These are phyloP conservation scores for Adoxophyes honmai DNA, from an alignment of 1,140 invertebrate species.

Conservation along the genomic window DNA sequence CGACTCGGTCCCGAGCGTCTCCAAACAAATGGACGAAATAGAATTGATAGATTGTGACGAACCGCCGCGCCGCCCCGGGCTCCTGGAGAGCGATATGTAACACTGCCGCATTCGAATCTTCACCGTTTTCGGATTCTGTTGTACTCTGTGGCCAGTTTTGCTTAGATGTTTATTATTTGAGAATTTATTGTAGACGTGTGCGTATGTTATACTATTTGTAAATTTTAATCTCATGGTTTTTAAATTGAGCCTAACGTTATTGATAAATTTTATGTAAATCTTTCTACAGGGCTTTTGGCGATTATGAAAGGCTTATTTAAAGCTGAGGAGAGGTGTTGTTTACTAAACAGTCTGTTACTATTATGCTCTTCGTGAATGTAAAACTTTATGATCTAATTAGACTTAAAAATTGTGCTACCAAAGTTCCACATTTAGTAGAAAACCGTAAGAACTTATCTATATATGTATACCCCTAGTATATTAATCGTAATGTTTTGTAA, in stretches of 20 bases:
- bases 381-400: not conserved
- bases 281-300: not conserved
- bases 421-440: not conserved
- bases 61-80: constrained; percentile 43
- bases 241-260: not conserved
- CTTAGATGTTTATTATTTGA: constrained; percentile 9
- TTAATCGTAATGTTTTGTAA: not conserved
- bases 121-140: not conserved
- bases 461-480: not conserved
- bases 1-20: constrained; percentile 30
- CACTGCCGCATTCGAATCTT: constrained; percentile 4
- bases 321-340: not conserved
- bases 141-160: not conserved
- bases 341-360: not conserved
- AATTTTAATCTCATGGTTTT: not conserved
- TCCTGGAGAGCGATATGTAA: constrained; percentile 69
- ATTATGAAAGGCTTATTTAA: not conserved
- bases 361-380: not conserved
- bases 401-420: not conserved
- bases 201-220: not conserved
- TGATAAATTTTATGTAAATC: not conserved
- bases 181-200: not conserved
- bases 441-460: not conserved
- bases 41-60: constrained; percentile 54
- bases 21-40: constrained; percentile 51